Base-by-base conservation (phyloP, 53 echinoderm and acorn worm genomes). In the Luidia sarsii region DNA sequence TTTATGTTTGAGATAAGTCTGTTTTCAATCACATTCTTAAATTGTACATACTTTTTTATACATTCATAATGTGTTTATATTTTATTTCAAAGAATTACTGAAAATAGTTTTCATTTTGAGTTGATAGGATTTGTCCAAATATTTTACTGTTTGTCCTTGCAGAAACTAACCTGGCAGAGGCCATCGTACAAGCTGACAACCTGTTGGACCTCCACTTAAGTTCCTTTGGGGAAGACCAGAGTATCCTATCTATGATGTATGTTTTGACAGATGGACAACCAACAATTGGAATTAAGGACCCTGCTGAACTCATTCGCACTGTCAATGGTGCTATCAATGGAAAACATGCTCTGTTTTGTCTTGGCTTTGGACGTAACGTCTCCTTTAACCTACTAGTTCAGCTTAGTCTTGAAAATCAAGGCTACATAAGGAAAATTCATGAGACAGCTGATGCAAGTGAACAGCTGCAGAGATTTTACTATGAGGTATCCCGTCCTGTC, bases 101-200 rank as follows among this genome's bases (percentile, higher is more conserved):
- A 45, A 9, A 45, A 45, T 45, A 7, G 46, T 56, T 10, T 56
- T 13, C 23, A 56, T 28, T 23, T 9, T n/a, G n/a, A n/a, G n/a
- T n/a, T n/a, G n/a, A n/a, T n/a, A n/a, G n/a, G n/a, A n/a, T n/a
- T n/a, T n/a, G 23, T 22, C 23, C 28, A 10, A 56, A 56, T 19
- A 22, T 10, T 46, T 67, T 25, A 15, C 25, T 15, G 19, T 46
- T 39, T n/a, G n/a, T 20, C 46, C 32, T 6, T 16, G n/a, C 65
- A 96, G 97, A 92, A 88, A 96, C 97, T 0, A 96, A 93, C 39
- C 77, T 96, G n/a, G 88, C 75, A 48, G 93, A 88, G 43, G 97
- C 92, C 35, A 77, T 96, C 25, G 33, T 91, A 3, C 88, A 88
- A 48, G 97, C 95, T 20, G 95, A 75, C 54, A 83, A 86, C n/a